phyloP scores from a whole-genome alignment of 1,140 invertebrate genomes.

The Drosophila prosaltans region DNA sequence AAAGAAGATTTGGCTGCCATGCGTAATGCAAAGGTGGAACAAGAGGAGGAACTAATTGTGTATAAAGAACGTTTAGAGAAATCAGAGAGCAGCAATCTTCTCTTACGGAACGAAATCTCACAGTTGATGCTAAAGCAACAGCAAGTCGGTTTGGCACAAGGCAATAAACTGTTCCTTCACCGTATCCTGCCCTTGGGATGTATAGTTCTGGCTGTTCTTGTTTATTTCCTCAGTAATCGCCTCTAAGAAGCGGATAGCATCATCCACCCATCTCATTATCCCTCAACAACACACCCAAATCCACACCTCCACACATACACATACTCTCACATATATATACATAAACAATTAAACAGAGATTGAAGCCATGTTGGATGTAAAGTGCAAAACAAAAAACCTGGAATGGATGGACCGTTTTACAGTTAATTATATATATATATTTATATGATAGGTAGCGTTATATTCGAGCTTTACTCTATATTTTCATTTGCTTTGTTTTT shows the following conservation, averaged over 20 bases:
- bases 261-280: neutral
- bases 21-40: constrained; percentile 55
- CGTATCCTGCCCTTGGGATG: constrained; percentile 55
- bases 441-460: constrained; percentile 29
- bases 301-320: constrained; percentile 4
- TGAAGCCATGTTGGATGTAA: constrained; percentile 21
- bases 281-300: constrained; percentile 4
- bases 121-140: constrained; percentile 50
- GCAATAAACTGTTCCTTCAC: constrained; percentile 27
- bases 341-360: constrained; percentile 6
- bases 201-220: constrained; percentile 57
- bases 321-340: constrained; percentile 12
- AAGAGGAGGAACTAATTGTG: constrained; percentile 76
- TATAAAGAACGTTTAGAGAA: constrained; percentile 78
- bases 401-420: constrained; percentile 43
- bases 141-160: neutral
- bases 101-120: constrained; percentile 67
- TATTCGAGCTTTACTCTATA: constrained; percentile 41
- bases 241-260: constrained; percentile 39
- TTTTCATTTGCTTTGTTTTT: constrained; percentile 45
- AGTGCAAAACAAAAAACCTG: constrained; percentile 20
- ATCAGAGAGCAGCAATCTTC: constrained; percentile 64
- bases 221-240: constrained; percentile 66
- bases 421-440: constrained; percentile 50
- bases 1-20: constrained; percentile 57